Conservation (phyloP, 1,140 invertebrate genomes). For the Saccostrea cuccullata region DNA sequence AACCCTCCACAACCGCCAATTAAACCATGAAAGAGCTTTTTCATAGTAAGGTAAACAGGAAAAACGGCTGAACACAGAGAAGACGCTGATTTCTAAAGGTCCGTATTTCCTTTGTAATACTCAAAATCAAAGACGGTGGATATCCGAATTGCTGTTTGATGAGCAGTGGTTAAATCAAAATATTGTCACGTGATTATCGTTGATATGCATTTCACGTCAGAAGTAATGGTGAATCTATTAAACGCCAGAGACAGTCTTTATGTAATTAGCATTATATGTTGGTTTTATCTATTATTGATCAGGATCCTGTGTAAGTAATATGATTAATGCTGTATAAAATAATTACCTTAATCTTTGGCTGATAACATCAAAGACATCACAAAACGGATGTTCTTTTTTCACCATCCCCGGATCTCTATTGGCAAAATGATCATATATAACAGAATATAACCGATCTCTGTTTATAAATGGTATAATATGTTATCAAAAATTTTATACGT, state of each 20-base stretch:
- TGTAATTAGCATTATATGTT: constrained; percentile 26
- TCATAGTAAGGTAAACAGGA: constrained; percentile 43
- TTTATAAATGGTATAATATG: too few species aligned
- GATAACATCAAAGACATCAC: constrained; percentile 10
- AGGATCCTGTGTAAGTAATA: neutral
- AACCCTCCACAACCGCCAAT: constrained; percentile 31
- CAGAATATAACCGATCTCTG: neutral
- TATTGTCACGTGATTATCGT: constrained; percentile 9
- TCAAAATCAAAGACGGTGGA: constrained; percentile 18
- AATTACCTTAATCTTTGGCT: constrained; percentile 1
- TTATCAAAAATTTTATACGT: too few species aligned
- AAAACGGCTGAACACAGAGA: neutral
- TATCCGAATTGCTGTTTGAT: constrained; percentile 23
- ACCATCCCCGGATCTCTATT: neutral
- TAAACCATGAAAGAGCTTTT: constrained; percentile 48
- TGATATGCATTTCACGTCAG: neutral
- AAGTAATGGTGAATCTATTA: neutral
- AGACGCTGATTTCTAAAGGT: constrained; percentile 2
- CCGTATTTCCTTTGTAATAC: constrained; percentile 23
- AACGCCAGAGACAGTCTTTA: neutral
- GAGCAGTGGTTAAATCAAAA: neutral
- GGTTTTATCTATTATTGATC: constrained; percentile 28
- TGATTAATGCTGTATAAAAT: neutral
- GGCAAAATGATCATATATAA: neutral
- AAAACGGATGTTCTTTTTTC: neutral